Percentiles rank a stretch among this genome's conserved stretches.
These are phyloP conservation scores for Cyprinodon diabolis DNA, from an alignment of 2,797 vertebrate species.

Conservation along the genomic window DNA sequence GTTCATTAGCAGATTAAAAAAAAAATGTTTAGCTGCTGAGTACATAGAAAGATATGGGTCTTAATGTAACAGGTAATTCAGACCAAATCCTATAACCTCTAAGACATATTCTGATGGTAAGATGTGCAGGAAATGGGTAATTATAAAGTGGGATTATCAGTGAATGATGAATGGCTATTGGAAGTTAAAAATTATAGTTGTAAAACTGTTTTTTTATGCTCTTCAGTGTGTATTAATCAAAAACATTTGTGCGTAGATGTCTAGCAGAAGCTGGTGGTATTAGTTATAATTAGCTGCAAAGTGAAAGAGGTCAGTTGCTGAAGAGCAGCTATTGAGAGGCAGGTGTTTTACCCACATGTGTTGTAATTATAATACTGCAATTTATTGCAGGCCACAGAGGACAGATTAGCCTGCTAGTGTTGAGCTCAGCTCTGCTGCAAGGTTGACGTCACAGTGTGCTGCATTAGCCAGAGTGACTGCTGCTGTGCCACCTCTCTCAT, in stretches of 20 bases:
- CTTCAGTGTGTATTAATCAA: neutral
- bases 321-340: conserved; percentile 31
- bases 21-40: too few relatives aligned
- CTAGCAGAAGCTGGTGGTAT: neutral
- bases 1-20: too few relatives aligned
- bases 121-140: too few relatives aligned
- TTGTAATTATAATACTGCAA: conserved; percentile 61
- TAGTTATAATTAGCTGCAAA: conserved; percentile 8
- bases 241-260: conserved; percentile 5
- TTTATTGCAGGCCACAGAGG: conserved; percentile 71
- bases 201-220: neutral
- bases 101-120: too few relatives aligned
- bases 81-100: too few relatives aligned
- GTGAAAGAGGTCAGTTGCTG: conserved; percentile 35
- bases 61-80: too few relatives aligned
- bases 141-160: too few relatives aligned
- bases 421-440: conserved; percentile 74
- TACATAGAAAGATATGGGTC: too few relatives aligned
- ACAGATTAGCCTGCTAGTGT: conserved; percentile 70
- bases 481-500: conserved; percentile 60
- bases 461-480: conserved; percentile 73
- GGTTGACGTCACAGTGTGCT: conserved; percentile 79
- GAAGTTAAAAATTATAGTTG: neutral
- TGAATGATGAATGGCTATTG: neutral
- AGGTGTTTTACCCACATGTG: conserved; percentile 42